A percentile compares a stretch with the other conserved stretches of the same genome.
Conservation (phyloP, 2,113 vertebrate genomes). For the Megalops atlanticus region DNA sequence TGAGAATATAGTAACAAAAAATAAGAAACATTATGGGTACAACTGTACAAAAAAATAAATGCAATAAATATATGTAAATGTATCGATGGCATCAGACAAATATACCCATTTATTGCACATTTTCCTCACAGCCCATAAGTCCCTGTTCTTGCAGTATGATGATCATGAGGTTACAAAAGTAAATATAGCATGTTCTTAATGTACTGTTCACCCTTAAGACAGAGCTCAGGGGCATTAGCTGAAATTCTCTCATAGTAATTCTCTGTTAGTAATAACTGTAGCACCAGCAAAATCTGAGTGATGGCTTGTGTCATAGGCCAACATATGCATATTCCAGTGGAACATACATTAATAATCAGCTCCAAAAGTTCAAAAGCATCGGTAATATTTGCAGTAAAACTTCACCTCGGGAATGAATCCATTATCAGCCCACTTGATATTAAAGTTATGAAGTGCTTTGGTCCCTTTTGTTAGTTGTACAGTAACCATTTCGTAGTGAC, state of each 20-base stretch:
- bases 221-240: neutral
- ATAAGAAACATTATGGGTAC: too few relatives aligned
- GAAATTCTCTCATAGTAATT: neutral
- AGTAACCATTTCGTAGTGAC: too few relatives aligned
- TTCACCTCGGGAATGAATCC: too few relatives aligned
- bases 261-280: neutral
- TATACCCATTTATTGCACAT: neutral
- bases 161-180: neutral
- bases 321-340: neutral
- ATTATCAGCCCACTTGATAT: too few relatives aligned
- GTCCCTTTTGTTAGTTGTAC: too few relatives aligned
- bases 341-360: neutral
- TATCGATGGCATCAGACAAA: too few relatives aligned
- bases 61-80: too few relatives aligned
- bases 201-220: too few relatives aligned
- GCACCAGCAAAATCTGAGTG: neutral
- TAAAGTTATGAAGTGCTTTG: too few relatives aligned
- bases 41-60: too few relatives aligned
- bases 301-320: neutral
- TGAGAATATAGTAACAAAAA: too few relatives aligned
- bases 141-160: neutral
- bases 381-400: too few relatives aligned
- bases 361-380: neutral
- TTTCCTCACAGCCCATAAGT: neutral
- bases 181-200: neutral